Evolutionary conservation across 2,888 invertebrate species (phyloP).

Genomic region (Notocelia uddmanniana): DNA sequence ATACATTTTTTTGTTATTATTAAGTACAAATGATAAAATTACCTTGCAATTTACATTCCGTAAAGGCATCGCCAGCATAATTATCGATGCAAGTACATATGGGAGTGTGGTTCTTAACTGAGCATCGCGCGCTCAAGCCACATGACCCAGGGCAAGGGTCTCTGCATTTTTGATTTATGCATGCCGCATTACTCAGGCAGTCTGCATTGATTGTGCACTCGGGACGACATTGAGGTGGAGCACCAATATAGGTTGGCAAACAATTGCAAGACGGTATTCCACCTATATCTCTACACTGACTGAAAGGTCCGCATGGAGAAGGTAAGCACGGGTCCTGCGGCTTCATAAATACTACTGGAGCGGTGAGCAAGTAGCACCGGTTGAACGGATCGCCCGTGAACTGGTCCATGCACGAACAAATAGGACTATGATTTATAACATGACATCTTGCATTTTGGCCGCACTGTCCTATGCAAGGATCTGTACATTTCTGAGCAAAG

Average conservation of each 20-base stretch:
- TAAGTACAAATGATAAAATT: conserved; percentile 47
- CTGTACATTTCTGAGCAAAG: conserved; percentile 88
- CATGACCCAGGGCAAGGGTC: conserved; percentile 94
- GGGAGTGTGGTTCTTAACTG: conserved; percentile 90
- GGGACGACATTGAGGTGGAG: conserved; percentile 89
- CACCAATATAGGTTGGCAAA: conserved; percentile 88
- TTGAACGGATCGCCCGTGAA: conserved; percentile 89
- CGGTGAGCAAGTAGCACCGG: conserved; percentile 77
- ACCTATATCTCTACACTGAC: conserved; percentile 87
- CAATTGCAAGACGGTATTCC: conserved; percentile 89
- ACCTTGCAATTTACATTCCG: conserved; percentile 85
- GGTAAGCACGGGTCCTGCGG: conserved; percentile 86
- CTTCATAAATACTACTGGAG: conserved; percentile 58
- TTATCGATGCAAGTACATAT: conserved; percentile 90
- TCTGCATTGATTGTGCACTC: conserved; percentile 91
- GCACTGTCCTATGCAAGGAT: conserved; percentile 91
- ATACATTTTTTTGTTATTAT: conserved; percentile 8
- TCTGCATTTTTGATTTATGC: conserved; percentile 90
- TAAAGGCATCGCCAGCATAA: conserved; percentile 91
- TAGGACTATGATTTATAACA: conserved; percentile 90
- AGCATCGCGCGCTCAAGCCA: conserved; percentile 87
- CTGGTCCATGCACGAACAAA: conserved; percentile 87
- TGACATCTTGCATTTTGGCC: conserved; percentile 90
- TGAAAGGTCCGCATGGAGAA: conserved; percentile 89
- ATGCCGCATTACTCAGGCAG: conserved; percentile 90